Conservation (phyloP, 2,888 invertebrate species). For the Thumatha senex region DNA sequence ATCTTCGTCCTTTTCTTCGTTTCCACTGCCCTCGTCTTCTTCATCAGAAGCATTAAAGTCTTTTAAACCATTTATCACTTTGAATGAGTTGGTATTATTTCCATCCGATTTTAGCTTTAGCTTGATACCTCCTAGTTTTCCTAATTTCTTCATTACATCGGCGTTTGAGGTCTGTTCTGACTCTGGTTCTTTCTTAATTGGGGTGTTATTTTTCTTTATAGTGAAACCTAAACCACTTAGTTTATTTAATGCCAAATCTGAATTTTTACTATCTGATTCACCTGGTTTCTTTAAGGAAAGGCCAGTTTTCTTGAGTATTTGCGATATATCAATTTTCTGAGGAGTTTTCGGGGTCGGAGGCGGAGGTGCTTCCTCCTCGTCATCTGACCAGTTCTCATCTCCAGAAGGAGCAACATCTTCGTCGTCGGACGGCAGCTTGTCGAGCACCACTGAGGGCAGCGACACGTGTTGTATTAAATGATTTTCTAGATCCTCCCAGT, state of each 20-base stretch:
- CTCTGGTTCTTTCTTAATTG: conserved; percentile 65
- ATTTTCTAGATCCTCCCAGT: conserved; percentile 71
- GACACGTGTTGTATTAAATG: conserved; percentile 83
- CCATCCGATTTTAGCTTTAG: conserved; percentile 76
- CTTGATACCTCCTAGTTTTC: conserved; percentile 74
- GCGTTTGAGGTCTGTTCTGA: conserved; percentile 38
- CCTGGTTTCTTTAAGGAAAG: conserved; percentile 63
- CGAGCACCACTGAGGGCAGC: conserved; percentile 76
- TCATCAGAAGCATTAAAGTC: conserved; percentile 75
- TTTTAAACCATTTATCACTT: conserved; percentile 74
- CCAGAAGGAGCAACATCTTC: conserved; percentile 67
- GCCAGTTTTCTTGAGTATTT: conserved; percentile 67
- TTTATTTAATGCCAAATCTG: conserved; percentile 66
- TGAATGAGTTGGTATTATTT: conserved; percentile 63
- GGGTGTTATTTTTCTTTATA: conserved; percentile 67
- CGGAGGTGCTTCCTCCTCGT: conserved; percentile 63
- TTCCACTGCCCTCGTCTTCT: conserved; percentile 61
- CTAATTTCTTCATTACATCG: conserved; percentile 69
- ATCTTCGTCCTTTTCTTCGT: conserved; percentile 54
- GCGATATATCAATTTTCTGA: conserved; percentile 73
- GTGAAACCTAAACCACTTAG: conserved; percentile 74
- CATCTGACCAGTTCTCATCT: conserved; percentile 77
- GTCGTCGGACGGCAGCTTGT: conserved; percentile 80
- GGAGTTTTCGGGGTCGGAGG: conserved; percentile 50
- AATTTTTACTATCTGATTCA: conserved; percentile 48